phyloP scores from a whole-genome alignment of 2,797 vertebrate species.

The Leptatherina wallacei region DNA sequence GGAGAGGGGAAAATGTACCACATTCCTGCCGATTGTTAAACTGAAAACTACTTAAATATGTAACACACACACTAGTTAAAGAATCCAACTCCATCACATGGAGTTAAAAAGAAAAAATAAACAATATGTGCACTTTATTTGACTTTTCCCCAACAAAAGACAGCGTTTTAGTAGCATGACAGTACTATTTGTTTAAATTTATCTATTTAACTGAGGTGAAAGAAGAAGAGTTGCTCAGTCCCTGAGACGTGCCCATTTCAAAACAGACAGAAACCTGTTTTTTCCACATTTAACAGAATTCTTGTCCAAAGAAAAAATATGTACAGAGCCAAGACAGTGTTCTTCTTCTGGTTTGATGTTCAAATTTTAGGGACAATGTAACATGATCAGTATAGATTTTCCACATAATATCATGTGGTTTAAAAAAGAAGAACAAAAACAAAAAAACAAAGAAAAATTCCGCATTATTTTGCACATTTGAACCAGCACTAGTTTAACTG shows the following conservation, averaged over 20 bases:
- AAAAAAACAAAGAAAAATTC: not conserved
- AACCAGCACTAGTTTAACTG: slow-evolving; percentile 3
- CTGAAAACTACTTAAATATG: slow-evolving; percentile 52
- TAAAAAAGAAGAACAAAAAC: too few species aligned
- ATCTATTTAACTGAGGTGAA: slow-evolving; percentile 9
- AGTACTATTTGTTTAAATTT: slow-evolving; percentile 17
- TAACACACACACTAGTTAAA: slow-evolving; percentile 11
- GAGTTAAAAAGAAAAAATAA: slow-evolving; percentile 1
- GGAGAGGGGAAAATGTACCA: slow-evolving; percentile 54
- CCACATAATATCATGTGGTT: not conserved
- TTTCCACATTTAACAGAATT: slow-evolving; percentile 7
- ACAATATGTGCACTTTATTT: slow-evolving; percentile 4
- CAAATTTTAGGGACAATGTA: not conserved
- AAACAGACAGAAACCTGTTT: not conserved
- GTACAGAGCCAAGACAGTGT: not conserved
- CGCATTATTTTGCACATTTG: not conserved
- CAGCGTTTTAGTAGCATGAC: not conserved
- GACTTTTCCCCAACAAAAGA: slow-evolving; percentile 12
- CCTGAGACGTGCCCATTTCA: not conserved
- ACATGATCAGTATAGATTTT: not conserved
- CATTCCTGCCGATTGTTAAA: slow-evolving; percentile 67
- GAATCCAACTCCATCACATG: slow-evolving; percentile 15
- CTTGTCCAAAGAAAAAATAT: not conserved
- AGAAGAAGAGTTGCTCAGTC: not conserved
- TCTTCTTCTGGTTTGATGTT: not conserved